Evolutionary conservation across 37 sponge, comb jelly and placozoan genomes (phyloP), one percentile per base, ranked within the genome.

Genomic region (Petrosia ficiformis): DNA sequence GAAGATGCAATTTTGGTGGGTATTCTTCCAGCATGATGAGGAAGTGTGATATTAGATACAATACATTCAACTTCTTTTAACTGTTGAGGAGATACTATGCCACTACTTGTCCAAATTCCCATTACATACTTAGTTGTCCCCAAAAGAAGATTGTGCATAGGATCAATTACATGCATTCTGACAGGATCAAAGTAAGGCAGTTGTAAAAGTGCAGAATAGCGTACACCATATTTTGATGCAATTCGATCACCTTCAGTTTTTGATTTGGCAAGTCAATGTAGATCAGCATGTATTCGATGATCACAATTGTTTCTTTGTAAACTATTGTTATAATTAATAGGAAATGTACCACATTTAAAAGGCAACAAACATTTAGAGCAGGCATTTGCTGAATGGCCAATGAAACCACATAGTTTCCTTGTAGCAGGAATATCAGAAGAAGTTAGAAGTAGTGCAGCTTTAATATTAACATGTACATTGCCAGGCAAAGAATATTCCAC

Each of bases 101-200:
- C n/a, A 11, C 39, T n/a, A 26, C 42, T 30, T 24, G 44, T 65
- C 67, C 67, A 77, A 22, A 67, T 37, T 4, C 34, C 38, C 78
- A 44, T 65, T 1, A 37, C 44, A 64, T 67, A 68, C 66, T 77
- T 77, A 56, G 78, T 54, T 43, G 65, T 67, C 24, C 78, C 78
- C 44, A 77, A 24, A 3, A 64, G 48, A 19, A 77, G 54, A 30
- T 77, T 78, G 39, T 87, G 88, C 82, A 87, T 82, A 2, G 83
- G 83, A 70, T 87, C 87, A 38, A 87, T 63, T 30, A 58, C 64
- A 72, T 75, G 81, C 8, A 16, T 58, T 39, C 73, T 39, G 36
- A 87, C 48, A 40, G 72, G 52, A 42, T 87, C 74, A 70, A 81
- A 76, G 57, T 81, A 77, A 1, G 77, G 59, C 21, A 87, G 59